Percentiles rank a stretch among this genome's conserved stretches.
Evolutionary conservation across 2,888 invertebrate species (phyloP).

Genomic region (Tanaodytes sp.): DNA sequence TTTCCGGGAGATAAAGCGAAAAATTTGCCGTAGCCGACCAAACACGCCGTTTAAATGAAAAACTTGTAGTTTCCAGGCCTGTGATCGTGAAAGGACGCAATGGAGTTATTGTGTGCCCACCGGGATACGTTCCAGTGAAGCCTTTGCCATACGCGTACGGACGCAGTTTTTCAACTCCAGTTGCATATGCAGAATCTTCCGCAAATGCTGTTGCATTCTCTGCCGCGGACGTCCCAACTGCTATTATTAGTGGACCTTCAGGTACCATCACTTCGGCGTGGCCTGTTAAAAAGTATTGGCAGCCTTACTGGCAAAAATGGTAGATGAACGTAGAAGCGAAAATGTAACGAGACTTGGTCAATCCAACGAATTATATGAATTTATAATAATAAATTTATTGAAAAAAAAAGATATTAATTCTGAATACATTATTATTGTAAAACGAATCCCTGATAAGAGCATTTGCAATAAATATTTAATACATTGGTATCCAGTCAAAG

Average conservation of each 20-base stretch:
- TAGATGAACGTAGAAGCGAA: constrained; percentile 2
- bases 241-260: constrained; percentile 58
- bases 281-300: constrained; percentile 51
- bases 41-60: constrained; percentile 17
- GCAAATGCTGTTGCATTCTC: constrained; percentile 55
- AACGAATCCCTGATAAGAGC: no score
- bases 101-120: constrained; percentile 43
- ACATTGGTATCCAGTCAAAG: no score
- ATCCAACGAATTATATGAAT: constrained; percentile 10
- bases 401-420: no score
- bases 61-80: constrained; percentile 54
- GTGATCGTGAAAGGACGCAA: constrained; percentile 46
- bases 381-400: constrained; percentile 4
- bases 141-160: constrained; percentile 36
- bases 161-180: constrained; percentile 26
- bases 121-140: constrained; percentile 45
- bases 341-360: constrained; percentile 12
- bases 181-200: constrained; percentile 55
- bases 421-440: no score
- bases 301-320: constrained; percentile 43
- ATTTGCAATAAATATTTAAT: no score
- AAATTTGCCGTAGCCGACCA: constrained; percentile 10
- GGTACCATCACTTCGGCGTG: constrained; percentile 55
- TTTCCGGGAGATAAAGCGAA: constrained; percentile 9
- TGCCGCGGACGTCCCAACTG: constrained; percentile 49